phyloP scores from a whole-genome alignment of 2,797 vertebrate species.

The Gallinago stenura region DNA sequence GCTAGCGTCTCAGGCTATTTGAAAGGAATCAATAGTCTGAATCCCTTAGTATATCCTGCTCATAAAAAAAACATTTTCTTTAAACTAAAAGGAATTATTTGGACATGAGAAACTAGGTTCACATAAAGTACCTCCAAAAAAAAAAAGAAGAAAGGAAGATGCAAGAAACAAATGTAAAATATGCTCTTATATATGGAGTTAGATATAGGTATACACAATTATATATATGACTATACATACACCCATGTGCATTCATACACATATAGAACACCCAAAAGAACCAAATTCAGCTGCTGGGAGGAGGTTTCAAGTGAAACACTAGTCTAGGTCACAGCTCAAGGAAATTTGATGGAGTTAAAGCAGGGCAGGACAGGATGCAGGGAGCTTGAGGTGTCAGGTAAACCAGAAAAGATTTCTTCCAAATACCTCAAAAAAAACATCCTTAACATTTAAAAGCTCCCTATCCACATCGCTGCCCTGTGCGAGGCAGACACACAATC shows the following conservation, averaged over 20 bases:
- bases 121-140: neutral
- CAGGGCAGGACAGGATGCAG: too few relatives aligned
- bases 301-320: neutral
- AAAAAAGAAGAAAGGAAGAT: neutral
- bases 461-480: too few relatives aligned
- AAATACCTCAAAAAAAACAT: too few relatives aligned
- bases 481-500: neutral
- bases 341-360: neutral
- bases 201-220: too few relatives aligned
- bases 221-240: fast-evolving
- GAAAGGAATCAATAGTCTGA: conserved; percentile 52
- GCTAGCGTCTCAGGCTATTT: neutral
- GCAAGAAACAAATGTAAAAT: neutral
- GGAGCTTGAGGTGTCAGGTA: too few relatives aligned
- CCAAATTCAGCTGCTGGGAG: neutral
- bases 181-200: neutral
- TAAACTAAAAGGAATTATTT: neutral
- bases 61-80: neutral
- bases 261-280: fast-evolving
- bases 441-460: too few relatives aligned
- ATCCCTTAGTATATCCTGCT: conserved; percentile 9
- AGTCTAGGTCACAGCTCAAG: neutral
- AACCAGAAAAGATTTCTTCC: too few relatives aligned
- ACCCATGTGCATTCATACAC: too few relatives aligned
- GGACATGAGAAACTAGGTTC: neutral